Evolutionary conservation across 2,888 invertebrate species (phyloP).

Genomic region (Parasteatoda lunata): DNA sequence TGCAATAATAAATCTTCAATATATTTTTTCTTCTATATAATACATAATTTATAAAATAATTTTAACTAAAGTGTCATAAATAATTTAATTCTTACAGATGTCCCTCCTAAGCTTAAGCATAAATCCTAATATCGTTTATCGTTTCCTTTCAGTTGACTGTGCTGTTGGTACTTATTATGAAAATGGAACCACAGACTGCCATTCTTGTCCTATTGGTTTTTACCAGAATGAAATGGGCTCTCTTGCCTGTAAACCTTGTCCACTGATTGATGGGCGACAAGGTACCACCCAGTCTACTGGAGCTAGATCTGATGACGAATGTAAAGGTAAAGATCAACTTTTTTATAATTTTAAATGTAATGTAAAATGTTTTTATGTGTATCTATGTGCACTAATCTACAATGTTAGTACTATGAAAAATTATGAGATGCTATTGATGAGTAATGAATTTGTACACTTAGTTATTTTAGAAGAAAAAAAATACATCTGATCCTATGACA

Average conservation of each 20-base stretch:
- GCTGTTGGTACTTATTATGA: slow-evolving; percentile 92
- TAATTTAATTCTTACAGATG: too few relatives aligned
- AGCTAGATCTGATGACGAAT: slow-evolving; percentile 89
- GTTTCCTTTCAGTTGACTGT: slow-evolving; percentile 81
- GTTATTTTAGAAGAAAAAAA: too few relatives aligned
- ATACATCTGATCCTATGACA: too few relatives aligned
- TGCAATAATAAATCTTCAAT: too few relatives aligned
- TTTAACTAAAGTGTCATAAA: too few relatives aligned
- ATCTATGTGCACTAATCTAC: not conserved
- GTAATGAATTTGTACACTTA: too few relatives aligned
- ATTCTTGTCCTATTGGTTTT: slow-evolving; percentile 88
- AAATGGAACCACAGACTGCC: slow-evolving; percentile 82
- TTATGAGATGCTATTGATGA: too few relatives aligned
- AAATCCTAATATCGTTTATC: not conserved
- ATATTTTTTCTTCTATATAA: too few relatives aligned
- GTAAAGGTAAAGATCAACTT: slow-evolving; percentile 80
- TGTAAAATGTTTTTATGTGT: not conserved
- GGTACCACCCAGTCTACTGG: slow-evolving; percentile 91
- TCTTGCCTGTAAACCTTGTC: slow-evolving; percentile 90
- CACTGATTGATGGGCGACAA: slow-evolving; percentile 88
- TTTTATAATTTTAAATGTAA: not conserved
- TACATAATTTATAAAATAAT: too few relatives aligned
- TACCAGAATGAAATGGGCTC: slow-evolving; percentile 96
- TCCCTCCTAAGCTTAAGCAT: not conserved
- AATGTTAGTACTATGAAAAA: not conserved